These are phyloP conservation scores for Lepidonotus clava DNA, from an alignment of 2,888 invertebrate species.

Conservation along the genomic window DNA sequence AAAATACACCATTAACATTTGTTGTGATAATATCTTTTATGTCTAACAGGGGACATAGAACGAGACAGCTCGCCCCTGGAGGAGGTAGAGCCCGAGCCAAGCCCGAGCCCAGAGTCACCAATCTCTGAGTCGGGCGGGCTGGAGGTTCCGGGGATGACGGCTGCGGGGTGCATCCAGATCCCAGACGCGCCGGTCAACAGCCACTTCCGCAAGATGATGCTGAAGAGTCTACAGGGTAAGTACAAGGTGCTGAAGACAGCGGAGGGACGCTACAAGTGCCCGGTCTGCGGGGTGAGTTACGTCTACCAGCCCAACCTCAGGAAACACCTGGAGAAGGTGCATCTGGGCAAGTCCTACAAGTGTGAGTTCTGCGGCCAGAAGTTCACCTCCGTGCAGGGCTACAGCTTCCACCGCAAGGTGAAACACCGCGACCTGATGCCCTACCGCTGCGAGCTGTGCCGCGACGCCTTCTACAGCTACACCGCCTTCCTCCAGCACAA, in stretches of 20 bases:
- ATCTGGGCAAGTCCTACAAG: constrained; percentile 45
- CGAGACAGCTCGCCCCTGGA: not conserved
- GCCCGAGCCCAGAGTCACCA: constrained; percentile 18
- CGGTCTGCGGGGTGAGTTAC: constrained; percentile 32
- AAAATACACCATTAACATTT: too few species aligned
- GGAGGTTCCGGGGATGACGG: not conserved
- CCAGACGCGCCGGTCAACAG: constrained; percentile 37
- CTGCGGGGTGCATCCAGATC: constrained; percentile 27
- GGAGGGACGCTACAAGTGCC: constrained; percentile 51
- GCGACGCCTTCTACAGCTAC: constrained; percentile 36
- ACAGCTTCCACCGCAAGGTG: constrained; percentile 44
- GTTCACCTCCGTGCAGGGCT: constrained; percentile 45
- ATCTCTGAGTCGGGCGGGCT: not conserved
- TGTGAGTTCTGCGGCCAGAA: constrained; percentile 47
- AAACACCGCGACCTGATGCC: constrained; percentile 51
- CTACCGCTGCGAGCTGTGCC: constrained; percentile 34
- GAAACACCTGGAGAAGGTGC: constrained; percentile 51
- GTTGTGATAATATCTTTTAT: too few species aligned
- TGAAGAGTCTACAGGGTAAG: constrained; percentile 46
- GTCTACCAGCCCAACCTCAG: constrained; percentile 43
- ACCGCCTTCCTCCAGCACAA: constrained; percentile 49
- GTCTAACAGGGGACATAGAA: not conserved
- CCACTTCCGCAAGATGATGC: constrained; percentile 50
- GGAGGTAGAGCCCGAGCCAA: constrained; percentile 5
- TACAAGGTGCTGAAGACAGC: constrained; percentile 53